A percentile compares a stretch with the other conserved stretches of the same genome.
phyloP scores from a whole-genome alignment of 2,113 vertebrate genomes.

The Toxotes chatareus region DNA sequence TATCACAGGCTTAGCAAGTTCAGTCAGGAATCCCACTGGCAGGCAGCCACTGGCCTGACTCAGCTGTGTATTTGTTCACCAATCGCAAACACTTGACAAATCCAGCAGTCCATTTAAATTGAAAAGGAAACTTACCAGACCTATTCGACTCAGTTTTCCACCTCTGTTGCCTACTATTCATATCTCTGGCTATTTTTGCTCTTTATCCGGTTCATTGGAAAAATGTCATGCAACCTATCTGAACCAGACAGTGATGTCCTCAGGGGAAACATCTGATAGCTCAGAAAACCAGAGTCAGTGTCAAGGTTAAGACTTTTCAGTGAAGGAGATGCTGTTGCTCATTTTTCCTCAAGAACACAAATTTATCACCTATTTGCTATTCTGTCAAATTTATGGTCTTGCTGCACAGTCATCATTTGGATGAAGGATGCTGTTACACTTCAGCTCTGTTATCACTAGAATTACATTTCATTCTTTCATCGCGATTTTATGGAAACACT shows the following conservation, averaged over 20 bases:
- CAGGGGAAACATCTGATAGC: slow-evolving; percentile 42
- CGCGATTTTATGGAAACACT: slow-evolving; percentile 34
- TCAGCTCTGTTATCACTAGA: slow-evolving; percentile 21
- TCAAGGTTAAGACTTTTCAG: slow-evolving; percentile 43
- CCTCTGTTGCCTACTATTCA: too few species aligned
- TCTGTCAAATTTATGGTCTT: slow-evolving; percentile 36
- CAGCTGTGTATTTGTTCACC: slow-evolving; percentile 29
- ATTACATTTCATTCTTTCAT: slow-evolving; percentile 38
- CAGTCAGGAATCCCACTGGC: slow-evolving; percentile 16
- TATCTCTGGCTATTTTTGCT: slow-evolving; percentile 22
- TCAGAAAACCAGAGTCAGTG: slow-evolving; percentile 46
- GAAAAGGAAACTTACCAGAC: background rate
- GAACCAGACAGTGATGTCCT: slow-evolving; percentile 38
- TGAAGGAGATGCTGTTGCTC: slow-evolving; percentile 31
- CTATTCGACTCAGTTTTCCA: too few species aligned
- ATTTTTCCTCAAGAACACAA: slow-evolving; percentile 33
- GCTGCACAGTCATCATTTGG: slow-evolving; percentile 11
- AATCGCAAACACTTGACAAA: slow-evolving; percentile 21
- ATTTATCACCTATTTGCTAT: slow-evolving; percentile 42
- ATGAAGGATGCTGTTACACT: slow-evolving; percentile 39
- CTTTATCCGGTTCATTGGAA: slow-evolving; percentile 38
- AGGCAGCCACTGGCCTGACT: slow-evolving; percentile 10
- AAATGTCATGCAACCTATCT: slow-evolving; percentile 37
- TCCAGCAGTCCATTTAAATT: slow-evolving; percentile 17
- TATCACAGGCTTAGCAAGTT: slow-evolving; percentile 11